Base-by-base conservation (phyloP, 2,797 vertebrate species). In the Sylvia borin region DNA sequence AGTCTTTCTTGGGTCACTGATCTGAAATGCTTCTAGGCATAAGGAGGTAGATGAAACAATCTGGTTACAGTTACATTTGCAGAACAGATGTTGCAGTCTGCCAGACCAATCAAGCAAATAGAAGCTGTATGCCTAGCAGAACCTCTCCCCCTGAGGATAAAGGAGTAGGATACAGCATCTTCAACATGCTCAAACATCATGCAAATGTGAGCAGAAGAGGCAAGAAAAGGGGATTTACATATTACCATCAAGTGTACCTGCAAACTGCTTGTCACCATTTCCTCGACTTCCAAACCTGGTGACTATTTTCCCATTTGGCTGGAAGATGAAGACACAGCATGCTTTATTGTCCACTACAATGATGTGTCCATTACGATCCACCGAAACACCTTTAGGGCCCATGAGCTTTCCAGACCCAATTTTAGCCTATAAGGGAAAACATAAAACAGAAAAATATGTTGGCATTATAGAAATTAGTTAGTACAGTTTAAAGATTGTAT, bases 321-420 rank as follows among this genome's bases (percentile, higher is more conserved):
- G 99, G 95, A 99, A 99, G 97, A 99, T 99, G 96, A 99, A 99
- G 81, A 99, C 98, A n/a, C 99, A 99, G 98, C 99, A 99, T 25
- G 99, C 98, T 97, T 99, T 99, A 97, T 99, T 99, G 97, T 99
- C 99, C 75, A 99, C 99, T 84, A 99, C 99, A 34, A 99, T 99
- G 93, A 99, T 98, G 97, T 99, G 99, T 40, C 99, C 99, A 3
- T 99, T 99, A 67, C 98, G 98, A 98, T 99, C 99, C 97, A 99
- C 99, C 0, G 99, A 99, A 77, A 99, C 99, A 15, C 99, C 99
- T 96, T 99, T 99, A 36, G 99, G 99, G 43, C 99, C 99, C 99
- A 99, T 99, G 95, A 99, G 98, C 97, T 99, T 99, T 93, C 99
- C 99, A 4, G 99, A 99, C 91, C 99, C 99, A 8, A 99, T 98